Evolutionary conservation across 1,140 invertebrate genomes (phyloP).

Genomic region (Drosophila sturtevanti): DNA sequence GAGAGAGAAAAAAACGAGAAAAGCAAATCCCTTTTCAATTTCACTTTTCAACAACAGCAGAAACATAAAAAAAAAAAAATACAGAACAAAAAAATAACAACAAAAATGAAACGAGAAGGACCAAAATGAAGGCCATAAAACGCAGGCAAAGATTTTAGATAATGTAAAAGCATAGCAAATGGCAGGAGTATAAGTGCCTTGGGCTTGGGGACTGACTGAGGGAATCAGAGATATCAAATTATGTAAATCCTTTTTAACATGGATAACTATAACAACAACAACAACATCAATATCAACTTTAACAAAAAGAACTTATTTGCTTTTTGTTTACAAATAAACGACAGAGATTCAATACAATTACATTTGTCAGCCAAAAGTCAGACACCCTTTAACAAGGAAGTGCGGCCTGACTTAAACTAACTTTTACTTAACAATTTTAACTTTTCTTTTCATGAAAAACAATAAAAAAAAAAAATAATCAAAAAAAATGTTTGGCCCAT

Average conservation of each 20-base stretch:
- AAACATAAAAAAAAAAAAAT: neutral
- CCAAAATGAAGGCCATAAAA: slow-evolving; percentile 11
- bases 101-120: neutral
- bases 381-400: neutral
- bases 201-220: slow-evolving; percentile 1
- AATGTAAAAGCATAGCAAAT: slow-evolving; percentile 10
- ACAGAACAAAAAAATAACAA: neutral
- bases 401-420: no score
- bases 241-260: slow-evolving; percentile 22
- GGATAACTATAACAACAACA: slow-evolving; percentile 20
- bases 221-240: slow-evolving; percentile 12
- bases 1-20: neutral
- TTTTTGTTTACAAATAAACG: slow-evolving; percentile 5
- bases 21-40: slow-evolving; percentile 30
- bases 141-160: slow-evolving; percentile 18
- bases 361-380: neutral
- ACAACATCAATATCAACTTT: neutral
- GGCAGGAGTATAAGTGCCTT: neutral
- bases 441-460: no score
- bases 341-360: neutral
- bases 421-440: no score
- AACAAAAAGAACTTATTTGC: neutral
- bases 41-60: slow-evolving; percentile 21
- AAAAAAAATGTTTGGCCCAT: slow-evolving; percentile 44
- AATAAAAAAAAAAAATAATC: no score